phyloP scores from a whole-genome alignment of 2,888 invertebrate genomes.

The Stenodera caucasica region DNA sequence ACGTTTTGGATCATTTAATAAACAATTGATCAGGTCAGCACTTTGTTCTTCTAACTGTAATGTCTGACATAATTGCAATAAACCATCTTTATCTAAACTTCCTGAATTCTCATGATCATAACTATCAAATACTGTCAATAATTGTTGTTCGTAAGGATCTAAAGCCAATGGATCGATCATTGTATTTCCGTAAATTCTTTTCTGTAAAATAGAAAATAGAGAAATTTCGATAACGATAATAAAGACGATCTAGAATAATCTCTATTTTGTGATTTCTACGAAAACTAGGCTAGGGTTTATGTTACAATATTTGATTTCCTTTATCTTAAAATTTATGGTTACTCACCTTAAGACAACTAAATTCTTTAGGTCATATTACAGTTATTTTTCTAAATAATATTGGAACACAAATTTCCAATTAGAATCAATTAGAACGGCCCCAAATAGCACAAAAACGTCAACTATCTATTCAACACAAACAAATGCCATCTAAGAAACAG shows the following conservation, averaged over 20 bases:
- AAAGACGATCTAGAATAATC: neutral
- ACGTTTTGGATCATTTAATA: constrained; percentile 59
- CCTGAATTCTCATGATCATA: constrained; percentile 73
- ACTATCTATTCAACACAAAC: too few relatives aligned
- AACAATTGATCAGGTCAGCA: constrained; percentile 62
- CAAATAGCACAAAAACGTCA: too few relatives aligned
- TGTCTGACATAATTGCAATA: constrained; percentile 72
- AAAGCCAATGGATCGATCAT: constrained; percentile 45
- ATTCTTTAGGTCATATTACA: neutral
- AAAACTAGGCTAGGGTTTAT: neutral
- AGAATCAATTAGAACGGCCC: too few relatives aligned
- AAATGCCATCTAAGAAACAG: too few relatives aligned
- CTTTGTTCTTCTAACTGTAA: constrained; percentile 77
- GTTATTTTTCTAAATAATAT: neutral
- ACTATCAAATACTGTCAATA: constrained; percentile 78
- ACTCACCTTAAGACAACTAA: neutral
- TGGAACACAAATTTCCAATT: too few relatives aligned
- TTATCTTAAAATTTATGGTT: neutral
- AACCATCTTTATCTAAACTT: constrained; percentile 67
- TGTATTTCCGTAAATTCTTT: neutral
- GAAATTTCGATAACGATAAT: neutral
- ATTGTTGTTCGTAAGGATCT: constrained; percentile 81
- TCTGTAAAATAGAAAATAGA: neutral
- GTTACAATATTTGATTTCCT: neutral
- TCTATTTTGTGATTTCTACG: too few relatives aligned